Evolutionary conservation across 2,113 vertebrate genomes (phyloP).

Genomic region (Microcebus ravelobensis): DNA sequence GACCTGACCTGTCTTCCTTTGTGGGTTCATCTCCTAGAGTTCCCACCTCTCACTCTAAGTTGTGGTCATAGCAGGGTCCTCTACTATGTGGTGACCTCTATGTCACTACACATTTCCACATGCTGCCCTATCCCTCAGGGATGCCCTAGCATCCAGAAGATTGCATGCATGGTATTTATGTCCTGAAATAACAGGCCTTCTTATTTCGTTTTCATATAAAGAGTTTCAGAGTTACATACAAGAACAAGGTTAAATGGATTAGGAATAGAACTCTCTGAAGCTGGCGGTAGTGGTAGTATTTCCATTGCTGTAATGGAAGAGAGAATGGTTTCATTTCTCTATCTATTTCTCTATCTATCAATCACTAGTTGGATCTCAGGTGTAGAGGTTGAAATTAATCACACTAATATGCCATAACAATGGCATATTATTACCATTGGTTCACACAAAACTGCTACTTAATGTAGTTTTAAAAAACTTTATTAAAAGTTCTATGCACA

Average conservation of each 20-base stretch:
- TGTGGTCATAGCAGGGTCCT: not conserved
- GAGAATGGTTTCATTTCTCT: not conserved
- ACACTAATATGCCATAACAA: not conserved
- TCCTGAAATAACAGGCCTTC: not conserved
- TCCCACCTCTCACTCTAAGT: not conserved
- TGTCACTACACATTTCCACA: not conserved
- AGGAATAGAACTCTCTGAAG: not conserved
- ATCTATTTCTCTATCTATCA: not conserved
- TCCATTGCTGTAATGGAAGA: not conserved
- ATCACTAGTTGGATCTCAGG: not conserved
- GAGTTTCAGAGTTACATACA: conserved; percentile 10
- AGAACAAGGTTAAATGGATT: not conserved
- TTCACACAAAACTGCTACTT: not conserved
- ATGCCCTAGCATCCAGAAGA: not conserved
- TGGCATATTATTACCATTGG: not conserved
- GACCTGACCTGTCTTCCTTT: not conserved
- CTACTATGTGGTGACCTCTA: not conserved
- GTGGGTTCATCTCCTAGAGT: not conserved
- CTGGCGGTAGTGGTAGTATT: not conserved
- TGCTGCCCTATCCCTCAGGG: not conserved
- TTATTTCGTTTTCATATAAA: conserved; percentile 12
- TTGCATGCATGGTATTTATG: not conserved
- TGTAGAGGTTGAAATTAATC: not conserved
- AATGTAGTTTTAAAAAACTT: not conserved
- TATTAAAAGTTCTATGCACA: not conserved